Percentiles rank a stretch among this genome's conserved stretches.
These are phyloP conservation scores for Enhydra lutris DNA, from an alignment of 2,113 vertebrate genomes.

Conservation along the genomic window DNA sequence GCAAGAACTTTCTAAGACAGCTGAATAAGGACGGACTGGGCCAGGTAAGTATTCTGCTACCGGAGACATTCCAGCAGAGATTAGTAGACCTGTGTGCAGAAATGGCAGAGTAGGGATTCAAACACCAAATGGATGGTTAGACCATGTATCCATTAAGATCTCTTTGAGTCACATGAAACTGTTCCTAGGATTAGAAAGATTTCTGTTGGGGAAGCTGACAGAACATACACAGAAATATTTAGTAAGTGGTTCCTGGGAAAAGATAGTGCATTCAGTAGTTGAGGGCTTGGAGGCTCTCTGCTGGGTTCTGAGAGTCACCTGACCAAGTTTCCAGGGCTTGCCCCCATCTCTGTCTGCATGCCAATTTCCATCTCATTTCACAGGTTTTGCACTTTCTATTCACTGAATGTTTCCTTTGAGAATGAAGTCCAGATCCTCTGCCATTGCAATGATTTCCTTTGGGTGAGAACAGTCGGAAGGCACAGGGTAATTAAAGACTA, in stretches of 20 bases:
- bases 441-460: slow-evolving; percentile 19
- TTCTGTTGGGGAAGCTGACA: not conserved
- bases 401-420: slow-evolving; percentile 21
- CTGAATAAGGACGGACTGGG: not conserved
- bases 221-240: not conserved
- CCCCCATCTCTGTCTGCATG: not conserved
- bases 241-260: not conserved
- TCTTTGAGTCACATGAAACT: not conserved
- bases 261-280: not conserved
- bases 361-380: slow-evolving; percentile 23
- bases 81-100: not conserved
- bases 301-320: not conserved
- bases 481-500: slow-evolving; percentile 55
- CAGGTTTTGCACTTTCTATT: slow-evolving; percentile 14
- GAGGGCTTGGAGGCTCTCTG: not conserved
- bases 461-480: slow-evolving; percentile 31
- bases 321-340: not conserved
- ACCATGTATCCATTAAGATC: not conserved
- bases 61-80: not conserved
- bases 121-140: not conserved
- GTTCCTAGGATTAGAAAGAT: not conserved
- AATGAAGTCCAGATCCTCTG: not conserved
- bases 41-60: no score
- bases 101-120: not conserved
- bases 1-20: not conserved